phyloP scores from a whole-genome alignment of 1,140 invertebrate genomes.

The Anastrepha ludens region DNA sequence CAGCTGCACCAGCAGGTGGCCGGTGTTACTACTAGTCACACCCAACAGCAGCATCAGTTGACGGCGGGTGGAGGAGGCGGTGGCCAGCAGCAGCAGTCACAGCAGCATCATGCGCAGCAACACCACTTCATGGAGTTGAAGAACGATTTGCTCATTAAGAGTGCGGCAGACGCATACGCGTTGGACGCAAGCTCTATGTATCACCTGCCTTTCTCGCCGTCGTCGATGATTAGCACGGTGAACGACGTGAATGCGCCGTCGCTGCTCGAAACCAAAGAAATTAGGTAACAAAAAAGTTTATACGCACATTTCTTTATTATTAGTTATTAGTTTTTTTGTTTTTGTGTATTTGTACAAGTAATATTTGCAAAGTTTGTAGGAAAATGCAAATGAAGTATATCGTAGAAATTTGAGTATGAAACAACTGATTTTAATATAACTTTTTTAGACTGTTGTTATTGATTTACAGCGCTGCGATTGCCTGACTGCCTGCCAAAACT shows the following conservation, averaged over 20 bases:
- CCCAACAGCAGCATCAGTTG: slow-evolving; percentile 62
- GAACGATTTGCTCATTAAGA: slow-evolving; percentile 71
- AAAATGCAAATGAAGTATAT: neutral
- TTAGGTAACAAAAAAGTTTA: slow-evolving; percentile 67
- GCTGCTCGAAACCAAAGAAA: slow-evolving; percentile 73
- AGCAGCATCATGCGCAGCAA: slow-evolving; percentile 63
- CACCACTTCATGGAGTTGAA: slow-evolving; percentile 73
- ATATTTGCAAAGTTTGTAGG: neutral
- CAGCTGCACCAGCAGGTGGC: slow-evolving; percentile 54
- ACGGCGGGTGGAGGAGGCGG: slow-evolving; percentile 35
- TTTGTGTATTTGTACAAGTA: slow-evolving; percentile 42
- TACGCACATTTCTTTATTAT: neutral
- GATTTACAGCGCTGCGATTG: slow-evolving; percentile 51
- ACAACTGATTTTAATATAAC: slow-evolving; percentile 5
- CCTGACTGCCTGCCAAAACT: slow-evolving; percentile 43
- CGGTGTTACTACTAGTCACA: slow-evolving; percentile 58
- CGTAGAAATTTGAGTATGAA: neutral
- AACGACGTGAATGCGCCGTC: slow-evolving; percentile 71
- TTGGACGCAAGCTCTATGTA: slow-evolving; percentile 71
- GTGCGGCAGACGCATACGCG: slow-evolving; percentile 67
- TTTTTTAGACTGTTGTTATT: slow-evolving; percentile 49
- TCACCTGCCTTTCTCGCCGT: slow-evolving; percentile 72
- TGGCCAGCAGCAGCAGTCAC: slow-evolving; percentile 63
- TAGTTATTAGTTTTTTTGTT: neutral
- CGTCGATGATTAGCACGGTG: slow-evolving; percentile 72